Evolutionary conservation across 2,888 invertebrate species (phyloP), one percentile per base, ranked within the genome.

Genomic region (Aethes cnicana): DNA sequence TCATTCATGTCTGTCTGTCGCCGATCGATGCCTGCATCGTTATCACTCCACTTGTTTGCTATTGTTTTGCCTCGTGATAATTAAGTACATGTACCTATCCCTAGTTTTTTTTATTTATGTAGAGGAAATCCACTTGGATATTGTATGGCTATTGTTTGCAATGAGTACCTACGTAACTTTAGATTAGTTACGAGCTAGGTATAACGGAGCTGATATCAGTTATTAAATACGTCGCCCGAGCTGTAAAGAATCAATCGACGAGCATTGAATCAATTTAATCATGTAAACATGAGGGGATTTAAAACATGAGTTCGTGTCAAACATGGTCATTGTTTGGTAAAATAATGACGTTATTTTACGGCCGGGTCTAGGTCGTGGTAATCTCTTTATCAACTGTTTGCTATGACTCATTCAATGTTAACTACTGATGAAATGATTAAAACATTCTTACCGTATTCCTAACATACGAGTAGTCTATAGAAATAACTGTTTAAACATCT

Each of bases 1-100:
- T 70, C 73, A 75, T 75, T 77, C 70, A 74, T 67, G 65, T 58
- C 57, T 48, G 61, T 61, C 64, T 72, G 47, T 28, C 25, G 37
- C 23, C 47, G 37, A 52, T 55, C 50, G 49, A 70, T 69, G 76
- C 69, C 69, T 57, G 61, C 42, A 53, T 39, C 61, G 66, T 71
- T 81, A 79, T 79, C 79, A 70, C 56, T 64, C 50, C 56, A 18
- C 37, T 4, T 18, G 28, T 33, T 35, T 39, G 17, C 30, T 12
- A 32, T 44, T 32, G 42, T 21, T 32, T 7, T 9, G 32, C 11
- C 7, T n/a, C n/a, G 28, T 28, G 28, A 28, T 12, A 20, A 20
- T 11, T 37, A 14, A 37, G 14, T 37, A n/a, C n/a, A n/a, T n/a
- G n/a, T 11, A 37, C 23, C 12, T 4, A 4, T 23, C 21, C 4